Conservation (phyloP, 2,888 invertebrate genomes). For the Halocaridina rubra region DNA sequence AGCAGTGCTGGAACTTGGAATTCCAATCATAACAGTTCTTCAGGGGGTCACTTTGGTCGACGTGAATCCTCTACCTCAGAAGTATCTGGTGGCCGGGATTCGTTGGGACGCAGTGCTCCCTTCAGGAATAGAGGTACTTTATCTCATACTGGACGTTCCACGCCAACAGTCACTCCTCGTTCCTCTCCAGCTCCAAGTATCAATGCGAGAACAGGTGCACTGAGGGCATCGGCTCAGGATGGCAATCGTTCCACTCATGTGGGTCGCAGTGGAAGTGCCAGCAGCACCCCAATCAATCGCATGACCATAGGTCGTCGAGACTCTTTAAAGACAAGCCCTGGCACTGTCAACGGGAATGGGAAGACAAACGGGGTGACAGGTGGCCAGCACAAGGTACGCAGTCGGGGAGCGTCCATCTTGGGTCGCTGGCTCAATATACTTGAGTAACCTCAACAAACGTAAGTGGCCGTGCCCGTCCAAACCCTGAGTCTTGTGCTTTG, state of each 20-base stretch:
- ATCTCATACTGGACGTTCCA: constrained; percentile 24
- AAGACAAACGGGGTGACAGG: background rate
- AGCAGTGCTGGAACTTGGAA: background rate
- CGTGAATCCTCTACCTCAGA: constrained; percentile 27
- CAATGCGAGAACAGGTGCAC: constrained; percentile 1
- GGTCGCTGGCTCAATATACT: constrained; percentile 61
- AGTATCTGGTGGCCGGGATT: constrained; percentile 30
- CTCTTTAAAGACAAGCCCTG: constrained; percentile 46
- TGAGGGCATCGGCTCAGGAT: constrained; percentile 5
- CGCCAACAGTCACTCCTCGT: constrained; percentile 46
- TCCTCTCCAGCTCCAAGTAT: constrained; percentile 53
- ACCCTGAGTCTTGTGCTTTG: constrained; percentile 22
- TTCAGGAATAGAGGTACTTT: background rate
- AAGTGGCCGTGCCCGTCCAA: constrained; percentile 46
- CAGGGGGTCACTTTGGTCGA: background rate
- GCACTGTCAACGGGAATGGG: constrained; percentile 21
- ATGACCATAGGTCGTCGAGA: constrained; percentile 37
- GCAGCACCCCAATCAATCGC: background rate
- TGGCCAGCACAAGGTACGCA: constrained; percentile 60
- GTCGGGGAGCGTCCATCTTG: constrained; percentile 46
- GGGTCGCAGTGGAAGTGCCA: constrained; percentile 9
- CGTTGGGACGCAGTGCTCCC: constrained; percentile 29
- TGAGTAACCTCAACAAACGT: constrained; percentile 43
- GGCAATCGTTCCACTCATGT: constrained; percentile 16
- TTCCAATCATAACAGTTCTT: background rate